Evolutionary conservation across 2,888 invertebrate genomes (phyloP).

Genomic region (Oligia strigilis): DNA sequence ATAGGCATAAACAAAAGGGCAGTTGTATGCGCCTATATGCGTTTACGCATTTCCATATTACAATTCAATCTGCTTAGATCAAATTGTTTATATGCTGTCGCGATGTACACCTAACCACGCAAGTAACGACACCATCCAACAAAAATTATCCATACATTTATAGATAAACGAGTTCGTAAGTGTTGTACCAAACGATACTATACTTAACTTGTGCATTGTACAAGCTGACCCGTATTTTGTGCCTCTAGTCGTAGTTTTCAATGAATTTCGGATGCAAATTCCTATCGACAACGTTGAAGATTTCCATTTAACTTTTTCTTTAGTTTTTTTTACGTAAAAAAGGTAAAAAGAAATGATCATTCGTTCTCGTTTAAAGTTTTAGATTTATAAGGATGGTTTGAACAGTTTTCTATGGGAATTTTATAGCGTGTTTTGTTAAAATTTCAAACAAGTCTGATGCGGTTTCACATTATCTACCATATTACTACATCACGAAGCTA

Average conservation of each 20-base stretch:
- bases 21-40: conserved; percentile 66
- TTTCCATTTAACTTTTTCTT: conserved; percentile 53
- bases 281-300: conserved; percentile 24
- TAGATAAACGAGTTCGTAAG: conserved; percentile 39
- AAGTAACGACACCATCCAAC: conserved; percentile 57
- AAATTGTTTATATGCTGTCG: conserved; percentile 57
- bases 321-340: conserved; percentile 26
- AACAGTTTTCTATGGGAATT: conserved; percentile 22
- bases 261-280: conserved; percentile 36
- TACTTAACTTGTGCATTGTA: conserved; percentile 52
- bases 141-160: conserved; percentile 50
- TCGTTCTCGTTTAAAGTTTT: conserved; percentile 14
- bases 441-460: conserved; percentile 33
- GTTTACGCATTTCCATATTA: conserved; percentile 64
- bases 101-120: conserved; percentile 56
- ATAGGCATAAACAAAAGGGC: conserved; percentile 66
- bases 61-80: conserved; percentile 62
- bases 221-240: conserved; percentile 56
- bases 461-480: conserved; percentile 40
- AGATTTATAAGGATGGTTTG: not conserved
- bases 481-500: conserved; percentile 56
- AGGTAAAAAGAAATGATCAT: conserved; percentile 41
- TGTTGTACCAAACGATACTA: conserved; percentile 43
- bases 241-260: conserved; percentile 61
- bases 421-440: conserved; percentile 6